Base-by-base conservation (phyloP, 2,113 vertebrate species). In the Toxotes jaculatrix region DNA sequence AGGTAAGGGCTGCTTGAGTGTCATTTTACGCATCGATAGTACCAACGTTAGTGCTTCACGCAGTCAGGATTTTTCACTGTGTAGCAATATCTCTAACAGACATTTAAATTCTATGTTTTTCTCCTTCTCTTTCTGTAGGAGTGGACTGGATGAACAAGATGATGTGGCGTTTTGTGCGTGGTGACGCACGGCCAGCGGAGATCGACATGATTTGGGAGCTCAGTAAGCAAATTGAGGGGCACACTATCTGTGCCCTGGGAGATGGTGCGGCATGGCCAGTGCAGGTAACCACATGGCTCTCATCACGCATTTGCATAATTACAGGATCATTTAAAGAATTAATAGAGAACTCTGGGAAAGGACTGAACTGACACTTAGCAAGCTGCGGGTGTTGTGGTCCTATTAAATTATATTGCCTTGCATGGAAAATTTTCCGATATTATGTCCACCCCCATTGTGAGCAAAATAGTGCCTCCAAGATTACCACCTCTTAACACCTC, bases 121-220 rank as follows among this genome's bases (percentile, higher is more conserved):
- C 1, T 10, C 14, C 8, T 70, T 56, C 21, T 55, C n/a, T 42
- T 67, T 74, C n/a, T 53, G 0, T 83, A 99, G 98, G 98, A 0
- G 97, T 99, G 47, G 98, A 99, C 93, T 99, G 98, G 98, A 99
- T 99, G 98, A 98, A 99, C 92, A 97, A 97, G 55, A 97, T 99
- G 93, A 98, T 99, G 97, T 98, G 96, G 40, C 96, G 98, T 62
- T 98, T 99, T 1, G 97, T 98, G 77, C 91, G 57, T 57, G 98
- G 98, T 0, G 92, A 98, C 0, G 98, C 98, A 0, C 94, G 92
- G 56, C 71, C 62, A 0, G 91, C 96, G 0, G 98, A 99, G 94
- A 99, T 99, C 0, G 98, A 99, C 45, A 97, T 98, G 55, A 96
- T 99, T 32, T 99, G 98, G 98, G 98, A 99, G 90, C 95, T 99